Conservation (phyloP, 2,113 vertebrate species). For the Scophthalmus maximus region DNA sequence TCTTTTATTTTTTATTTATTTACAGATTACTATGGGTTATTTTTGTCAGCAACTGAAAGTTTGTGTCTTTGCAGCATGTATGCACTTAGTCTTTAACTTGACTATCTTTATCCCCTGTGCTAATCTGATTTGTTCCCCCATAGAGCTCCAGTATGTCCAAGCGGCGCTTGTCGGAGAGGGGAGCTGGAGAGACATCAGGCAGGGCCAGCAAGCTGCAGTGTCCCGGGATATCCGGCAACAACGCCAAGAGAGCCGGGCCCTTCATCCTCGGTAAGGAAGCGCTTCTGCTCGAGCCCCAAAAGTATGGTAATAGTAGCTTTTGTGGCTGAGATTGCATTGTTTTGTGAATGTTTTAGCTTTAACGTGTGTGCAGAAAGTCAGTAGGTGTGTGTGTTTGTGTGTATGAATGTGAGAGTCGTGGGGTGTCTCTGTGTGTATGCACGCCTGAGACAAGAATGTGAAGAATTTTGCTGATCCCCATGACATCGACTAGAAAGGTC, state of each 20-base stretch:
- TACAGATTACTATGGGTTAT: not conserved
- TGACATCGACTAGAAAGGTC: constrained; percentile 58
- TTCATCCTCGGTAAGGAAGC: constrained; percentile 92
- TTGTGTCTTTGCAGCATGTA: not conserved
- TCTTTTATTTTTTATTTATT: not conserved
- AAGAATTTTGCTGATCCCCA: constrained; percentile 73
- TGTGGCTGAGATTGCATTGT: constrained; percentile 1
- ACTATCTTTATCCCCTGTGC: constrained; percentile 42
- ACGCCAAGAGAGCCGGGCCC: constrained; percentile 95
- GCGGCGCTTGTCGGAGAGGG: constrained; percentile 94
- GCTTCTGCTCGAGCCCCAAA: constrained; percentile 9
- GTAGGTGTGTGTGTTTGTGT: constrained; percentile 9
- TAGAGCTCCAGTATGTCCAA: constrained; percentile 95
- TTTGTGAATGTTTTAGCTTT: not conserved
- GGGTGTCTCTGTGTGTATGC: constrained; percentile 40
- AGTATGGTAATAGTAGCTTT: not conserved
- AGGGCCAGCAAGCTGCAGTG: constrained; percentile 92
- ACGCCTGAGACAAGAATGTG: constrained; percentile 72
- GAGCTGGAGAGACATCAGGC: constrained; percentile 92
- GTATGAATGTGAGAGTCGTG: constrained; percentile 10
- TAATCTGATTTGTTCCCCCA: constrained; percentile 55
- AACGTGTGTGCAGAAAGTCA: not conserved
- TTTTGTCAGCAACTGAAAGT: not conserved
- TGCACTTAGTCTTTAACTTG: constrained; percentile 31
- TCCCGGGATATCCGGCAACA: constrained; percentile 92